These are phyloP conservation scores for Ameiurus melas DNA, from an alignment of 2,113 vertebrate species.

Conservation along the genomic window DNA sequence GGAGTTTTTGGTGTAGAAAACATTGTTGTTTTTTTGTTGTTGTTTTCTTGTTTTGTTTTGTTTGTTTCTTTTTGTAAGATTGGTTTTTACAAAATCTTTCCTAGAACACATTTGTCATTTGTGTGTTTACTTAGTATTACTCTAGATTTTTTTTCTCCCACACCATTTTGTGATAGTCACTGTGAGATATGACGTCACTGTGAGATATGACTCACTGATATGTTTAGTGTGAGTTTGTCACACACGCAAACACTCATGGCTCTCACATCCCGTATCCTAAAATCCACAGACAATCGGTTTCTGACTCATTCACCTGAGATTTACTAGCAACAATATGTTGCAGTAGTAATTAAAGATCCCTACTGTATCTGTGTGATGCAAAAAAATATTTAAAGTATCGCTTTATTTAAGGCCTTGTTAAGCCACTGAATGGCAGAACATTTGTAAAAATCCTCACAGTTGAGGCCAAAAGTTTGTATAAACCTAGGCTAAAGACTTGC, in stretches of 20 bases:
- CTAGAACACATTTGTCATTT: not conserved
- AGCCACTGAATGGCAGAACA: conserved; percentile 13
- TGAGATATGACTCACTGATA: conserved; percentile 12
- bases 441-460: not conserved
- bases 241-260: not conserved
- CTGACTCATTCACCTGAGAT: conserved; percentile 4
- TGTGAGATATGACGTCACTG: not conserved
- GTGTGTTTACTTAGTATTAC: not conserved
- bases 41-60: too few species aligned
- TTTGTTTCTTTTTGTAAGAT: not conserved
- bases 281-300: not conserved
- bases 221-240: not conserved
- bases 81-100: not conserved
- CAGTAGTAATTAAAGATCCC: not conserved
- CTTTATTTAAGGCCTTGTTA: conserved; percentile 8
- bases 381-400: not conserved
- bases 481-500: not conserved
- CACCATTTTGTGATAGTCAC: not conserved
- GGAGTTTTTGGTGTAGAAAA: not conserved
- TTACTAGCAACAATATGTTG: not conserved
- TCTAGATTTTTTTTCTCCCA: not conserved
- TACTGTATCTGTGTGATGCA: not conserved
- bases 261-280: not conserved
- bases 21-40: not conserved
- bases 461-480: too few species aligned